Percentiles rank a stretch among this genome's conserved stretches.
Evolutionary conservation across 2,888 invertebrate genomes (phyloP).

Genomic region (Mamestra brassicae): DNA sequence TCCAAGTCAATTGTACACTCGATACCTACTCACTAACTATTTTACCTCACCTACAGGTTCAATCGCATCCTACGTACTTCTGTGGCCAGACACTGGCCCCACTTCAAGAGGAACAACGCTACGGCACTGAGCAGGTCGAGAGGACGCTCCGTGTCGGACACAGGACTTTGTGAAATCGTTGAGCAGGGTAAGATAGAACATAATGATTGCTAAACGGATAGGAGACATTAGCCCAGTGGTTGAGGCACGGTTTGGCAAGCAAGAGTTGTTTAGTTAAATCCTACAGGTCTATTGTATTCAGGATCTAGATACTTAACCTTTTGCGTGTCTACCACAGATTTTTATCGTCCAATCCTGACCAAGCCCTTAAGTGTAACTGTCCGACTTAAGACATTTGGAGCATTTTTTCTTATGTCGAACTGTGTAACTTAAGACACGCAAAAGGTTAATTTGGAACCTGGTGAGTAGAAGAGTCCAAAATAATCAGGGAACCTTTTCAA

Average conservation of each 20-base stretch:
- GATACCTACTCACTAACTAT: neutral
- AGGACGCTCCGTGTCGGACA: conserved; percentile 85
- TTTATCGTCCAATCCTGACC: no score
- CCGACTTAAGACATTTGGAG: no score
- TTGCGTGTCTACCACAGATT: no score
- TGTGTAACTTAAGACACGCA: no score
- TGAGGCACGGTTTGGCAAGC: neutral
- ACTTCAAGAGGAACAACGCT: conserved; percentile 77
- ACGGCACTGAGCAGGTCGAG: conserved; percentile 71
- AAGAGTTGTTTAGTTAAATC: neutral
- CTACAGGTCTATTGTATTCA: neutral
- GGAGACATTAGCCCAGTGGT: neutral
- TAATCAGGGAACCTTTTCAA: no score
- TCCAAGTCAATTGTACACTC: neutral
- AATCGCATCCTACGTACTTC: conserved; percentile 83
- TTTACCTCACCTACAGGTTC: conserved; percentile 72
- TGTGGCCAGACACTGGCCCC: conserved; percentile 82
- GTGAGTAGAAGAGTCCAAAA: no score
- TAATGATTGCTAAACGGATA: neutral
- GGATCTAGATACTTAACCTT: neutral
- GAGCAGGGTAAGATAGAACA: conserved; percentile 78
- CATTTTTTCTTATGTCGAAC: no score
- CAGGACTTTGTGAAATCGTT: conserved; percentile 80
- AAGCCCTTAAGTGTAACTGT: no score
- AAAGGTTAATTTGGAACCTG: neutral